Conservation (phyloP, 2,113 vertebrate species). For the Oreochromis spilurus region DNA sequence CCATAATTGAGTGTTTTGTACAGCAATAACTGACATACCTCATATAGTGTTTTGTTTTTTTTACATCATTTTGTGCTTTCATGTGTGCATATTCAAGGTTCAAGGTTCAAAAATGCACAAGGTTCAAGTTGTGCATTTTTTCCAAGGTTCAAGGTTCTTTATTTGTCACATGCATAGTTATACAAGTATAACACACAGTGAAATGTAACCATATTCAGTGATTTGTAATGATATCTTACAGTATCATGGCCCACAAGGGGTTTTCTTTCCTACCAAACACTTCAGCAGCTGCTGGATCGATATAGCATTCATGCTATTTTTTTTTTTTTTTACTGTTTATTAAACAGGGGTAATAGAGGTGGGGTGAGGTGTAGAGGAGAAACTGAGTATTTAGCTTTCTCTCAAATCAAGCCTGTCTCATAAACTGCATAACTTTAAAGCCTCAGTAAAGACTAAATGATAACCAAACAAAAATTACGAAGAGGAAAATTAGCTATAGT, state of each 20-base stretch:
- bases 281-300: neutral
- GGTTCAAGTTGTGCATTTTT: too few relatives aligned
- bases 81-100: neutral
- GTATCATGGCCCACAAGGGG: neutral
- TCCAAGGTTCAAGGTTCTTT: too few relatives aligned
- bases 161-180: too few relatives aligned
- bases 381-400: neutral
- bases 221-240: neutral
- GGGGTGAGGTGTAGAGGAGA: neutral
- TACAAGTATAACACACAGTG: too few relatives aligned
- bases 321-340: neutral
- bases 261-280: neutral
- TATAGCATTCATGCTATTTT: neutral
- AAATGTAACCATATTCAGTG: neutral
- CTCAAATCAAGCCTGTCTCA: neutral
- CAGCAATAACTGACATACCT: neutral
- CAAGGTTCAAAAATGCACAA: too few relatives aligned
- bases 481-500: neutral
- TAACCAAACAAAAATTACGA: neutral
- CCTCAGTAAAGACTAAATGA: neutral
- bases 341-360: neutral
- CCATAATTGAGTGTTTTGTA: neutral
- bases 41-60: neutral
- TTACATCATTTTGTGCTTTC: neutral
- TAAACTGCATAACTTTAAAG: neutral